A percentile compares a stretch with the other conserved stretches of the same genome.
These are phyloP conservation scores for Melieria picta DNA, from an alignment of 2,888 invertebrate species.

Conservation along the genomic window DNA sequence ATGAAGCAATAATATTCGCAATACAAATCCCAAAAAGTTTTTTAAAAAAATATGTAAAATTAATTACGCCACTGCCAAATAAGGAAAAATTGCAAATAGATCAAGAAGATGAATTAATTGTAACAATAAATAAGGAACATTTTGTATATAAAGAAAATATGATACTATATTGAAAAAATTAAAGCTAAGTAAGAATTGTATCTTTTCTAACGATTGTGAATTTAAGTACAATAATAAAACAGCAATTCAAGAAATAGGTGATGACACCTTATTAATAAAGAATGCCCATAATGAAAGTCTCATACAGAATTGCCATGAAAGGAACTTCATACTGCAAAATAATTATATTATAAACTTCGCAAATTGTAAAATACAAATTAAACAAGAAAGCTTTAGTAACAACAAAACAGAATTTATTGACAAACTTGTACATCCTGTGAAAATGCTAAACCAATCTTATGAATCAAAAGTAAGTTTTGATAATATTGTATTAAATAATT, in stretches of 20 bases:
- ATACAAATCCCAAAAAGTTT: conserved; percentile 9
- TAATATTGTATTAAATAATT: too few species aligned
- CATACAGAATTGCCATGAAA: conserved; percentile 7
- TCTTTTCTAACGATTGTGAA: conserved; percentile 14
- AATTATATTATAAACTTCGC: too few species aligned
- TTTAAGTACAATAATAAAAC: conserved; percentile 23
- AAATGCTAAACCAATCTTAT: too few species aligned
- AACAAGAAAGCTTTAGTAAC: too few species aligned
- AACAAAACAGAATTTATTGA: too few species aligned
- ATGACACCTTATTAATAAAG: conserved; percentile 15
- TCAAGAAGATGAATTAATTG: conserved; percentile 10
- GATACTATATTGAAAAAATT: conserved; percentile 16
- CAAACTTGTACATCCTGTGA: too few species aligned
- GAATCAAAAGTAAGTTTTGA: too few species aligned
- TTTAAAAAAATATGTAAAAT: conserved; percentile 16
- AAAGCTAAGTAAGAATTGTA: conserved; percentile 22
- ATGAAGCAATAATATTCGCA: conserved; percentile 7
- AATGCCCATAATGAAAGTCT: conserved; percentile 17
- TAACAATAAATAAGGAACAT: conserved; percentile 13
- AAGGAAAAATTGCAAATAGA: conserved; percentile 18
- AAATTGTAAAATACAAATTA: too few species aligned
- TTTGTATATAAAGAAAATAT: conserved; percentile 19
- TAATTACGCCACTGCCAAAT: conserved; percentile 23
- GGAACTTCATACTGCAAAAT: too few species aligned
- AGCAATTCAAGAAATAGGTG: neutral